Base-by-base conservation (phyloP, 2,888 invertebrate genomes). In the Alloscopus bannaensis region DNA sequence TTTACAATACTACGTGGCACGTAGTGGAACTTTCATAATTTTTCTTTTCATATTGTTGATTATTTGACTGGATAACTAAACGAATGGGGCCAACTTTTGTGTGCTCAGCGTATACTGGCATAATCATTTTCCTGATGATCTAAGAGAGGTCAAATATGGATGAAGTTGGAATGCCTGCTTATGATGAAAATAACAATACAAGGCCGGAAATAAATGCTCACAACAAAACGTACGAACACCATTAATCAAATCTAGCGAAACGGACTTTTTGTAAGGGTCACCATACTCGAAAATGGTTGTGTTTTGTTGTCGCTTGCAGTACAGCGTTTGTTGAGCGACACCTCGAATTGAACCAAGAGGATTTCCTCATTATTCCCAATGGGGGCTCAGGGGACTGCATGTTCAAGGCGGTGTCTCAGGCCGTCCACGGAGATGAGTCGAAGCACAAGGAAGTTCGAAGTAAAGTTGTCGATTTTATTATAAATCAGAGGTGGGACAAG, bases 331-430 rank as follows among this genome's bases (percentile, higher is more conserved):
- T 71, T 26, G 79, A 79, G 57, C 57, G 79, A 11, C 79, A 79
- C 31, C 52, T 79, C 28, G 60, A 57, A 31, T 20, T 57, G n/a
- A 31, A n/a, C 18, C 45, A 47, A 0, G 60, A 72, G 0, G 29
- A 50, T 52, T 72, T 79, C n/a, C 65, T 79, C 24, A 80, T 84
- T 13, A 68, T 82, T 18, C 84, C 84, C 4, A 84, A 84, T 70
- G 84, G 83, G 0, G 84, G 84, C 11, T 71, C 82, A 0, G 84
- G 84, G 0, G 84, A 84, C 65, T 84, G 84, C 64, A 70, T 82
- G 45, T 84, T 84, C 31, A 84, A 84, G 60, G 83, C 84, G 3
- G 81, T 84, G n/a, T 78, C 80, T 4, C 84, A 84, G 73, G 82
- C 84, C 20, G 73, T 84, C 0, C 65, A 73, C 13, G 78, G 80